phyloP scores from a whole-genome alignment of 1,140 invertebrate genomes.

The Arion vulgaris region DNA sequence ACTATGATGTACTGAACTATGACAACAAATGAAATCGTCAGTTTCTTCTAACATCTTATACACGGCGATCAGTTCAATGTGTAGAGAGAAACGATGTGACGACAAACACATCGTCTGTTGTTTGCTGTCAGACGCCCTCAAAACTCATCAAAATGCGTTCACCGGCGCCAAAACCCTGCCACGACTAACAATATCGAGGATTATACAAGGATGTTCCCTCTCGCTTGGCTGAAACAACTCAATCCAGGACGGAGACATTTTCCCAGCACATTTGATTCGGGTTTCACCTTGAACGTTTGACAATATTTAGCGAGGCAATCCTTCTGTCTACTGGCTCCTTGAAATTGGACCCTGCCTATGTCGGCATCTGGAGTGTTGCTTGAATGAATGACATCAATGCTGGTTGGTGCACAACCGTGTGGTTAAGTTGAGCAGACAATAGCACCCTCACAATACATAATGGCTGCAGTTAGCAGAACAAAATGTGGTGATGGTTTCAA shows the following conservation, averaged over 20 bases:
- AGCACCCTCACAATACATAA: not conserved
- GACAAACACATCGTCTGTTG: too few relatives aligned
- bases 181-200: not conserved
- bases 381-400: not conserved
- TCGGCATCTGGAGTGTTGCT: not conserved
- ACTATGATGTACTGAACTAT: too few relatives aligned
- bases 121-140: not conserved
- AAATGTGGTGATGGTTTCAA: not conserved
- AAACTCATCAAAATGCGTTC: not conserved
- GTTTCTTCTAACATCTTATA: too few relatives aligned
- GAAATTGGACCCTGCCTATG: not conserved
- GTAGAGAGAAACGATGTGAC: too few relatives aligned
- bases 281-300: not conserved
- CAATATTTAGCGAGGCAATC: not conserved
- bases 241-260: not conserved
- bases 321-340: not conserved
- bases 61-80: too few relatives aligned
- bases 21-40: too few relatives aligned
- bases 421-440: too few relatives aligned
- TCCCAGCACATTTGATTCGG: not conserved
- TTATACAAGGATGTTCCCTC: not conserved
- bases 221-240: not conserved
- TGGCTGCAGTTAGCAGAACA: not conserved
- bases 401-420: not conserved
- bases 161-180: not conserved